These are phyloP conservation scores for Liolophura sinensis DNA, from an alignment of 1,140 invertebrate species.

Conservation along the genomic window DNA sequence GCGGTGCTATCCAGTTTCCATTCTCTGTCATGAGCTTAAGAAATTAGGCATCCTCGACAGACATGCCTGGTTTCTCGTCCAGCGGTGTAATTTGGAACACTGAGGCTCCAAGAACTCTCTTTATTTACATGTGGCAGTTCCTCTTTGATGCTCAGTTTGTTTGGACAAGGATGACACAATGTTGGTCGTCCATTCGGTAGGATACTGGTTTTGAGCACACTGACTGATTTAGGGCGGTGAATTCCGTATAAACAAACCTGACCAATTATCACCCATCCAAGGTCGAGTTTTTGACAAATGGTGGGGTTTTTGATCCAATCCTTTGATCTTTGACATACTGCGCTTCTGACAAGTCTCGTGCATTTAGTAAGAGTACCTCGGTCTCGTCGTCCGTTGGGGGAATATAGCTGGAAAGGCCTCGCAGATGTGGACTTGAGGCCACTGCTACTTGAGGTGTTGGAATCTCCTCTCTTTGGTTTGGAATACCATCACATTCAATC, in stretches of 20 bases:
- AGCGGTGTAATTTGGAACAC: constrained; percentile 8
- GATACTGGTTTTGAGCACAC: constrained; percentile 9
- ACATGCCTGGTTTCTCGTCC: constrained; percentile 17
- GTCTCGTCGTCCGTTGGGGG: constrained; percentile 8
- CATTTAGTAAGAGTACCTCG: constrained; percentile 20
- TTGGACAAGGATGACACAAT: constrained; percentile 2
- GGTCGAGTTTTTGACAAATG: constrained; percentile 8
- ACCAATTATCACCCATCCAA: constrained; percentile 21
- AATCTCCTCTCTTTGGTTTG: constrained; percentile 15
- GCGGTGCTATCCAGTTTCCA: constrained; percentile 22
- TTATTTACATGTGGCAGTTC: not conserved
- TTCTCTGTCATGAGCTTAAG: constrained; percentile 16
- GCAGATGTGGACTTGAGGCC: constrained; percentile 2
- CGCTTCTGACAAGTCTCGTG: constrained; percentile 17
- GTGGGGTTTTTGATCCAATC: not conserved
- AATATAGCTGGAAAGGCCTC: constrained; percentile 4
- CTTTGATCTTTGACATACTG: constrained; percentile 27
- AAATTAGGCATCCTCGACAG: constrained; percentile 21
- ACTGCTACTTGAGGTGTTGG: constrained; percentile 15
- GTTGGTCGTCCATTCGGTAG: constrained; percentile 7
- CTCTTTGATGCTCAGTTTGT: constrained; percentile 1
- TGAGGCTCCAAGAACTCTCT: not conserved
- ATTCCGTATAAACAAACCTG: constrained; percentile 7
- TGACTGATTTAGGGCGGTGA: constrained; percentile 7
- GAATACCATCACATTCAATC: constrained; percentile 17